phyloP scores from a whole-genome alignment of 2,113 vertebrate species.

The Pelmatolapia mariae region DNA sequence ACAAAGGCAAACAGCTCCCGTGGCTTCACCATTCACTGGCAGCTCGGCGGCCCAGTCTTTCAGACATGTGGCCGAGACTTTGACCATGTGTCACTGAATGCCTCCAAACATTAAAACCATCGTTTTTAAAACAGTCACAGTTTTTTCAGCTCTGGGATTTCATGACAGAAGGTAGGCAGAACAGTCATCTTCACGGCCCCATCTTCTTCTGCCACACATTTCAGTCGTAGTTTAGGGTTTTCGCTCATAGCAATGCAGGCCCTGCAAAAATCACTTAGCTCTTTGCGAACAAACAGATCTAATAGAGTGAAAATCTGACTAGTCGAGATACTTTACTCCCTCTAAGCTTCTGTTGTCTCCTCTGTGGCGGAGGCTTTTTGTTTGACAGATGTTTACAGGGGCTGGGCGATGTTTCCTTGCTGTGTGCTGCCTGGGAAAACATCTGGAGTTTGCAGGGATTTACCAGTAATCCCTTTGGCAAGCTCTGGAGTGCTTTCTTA shows the following conservation, averaged over 20 bases:
- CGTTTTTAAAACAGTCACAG: background rate
- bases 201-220: background rate
- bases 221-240: background rate
- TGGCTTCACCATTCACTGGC: background rate
- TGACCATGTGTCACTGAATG: background rate
- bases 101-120: background rate
- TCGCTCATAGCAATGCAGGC: background rate
- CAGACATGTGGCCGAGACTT: background rate
- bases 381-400: conserved; percentile 72
- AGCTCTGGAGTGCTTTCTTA: conserved; percentile 40
- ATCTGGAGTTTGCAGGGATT: conserved; percentile 70
- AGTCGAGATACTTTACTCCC: conserved; percentile 47
- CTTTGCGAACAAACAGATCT: conserved; percentile 37
- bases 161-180: background rate
- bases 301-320: conserved; percentile 43
- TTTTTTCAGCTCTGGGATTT: background rate
- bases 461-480: conserved; percentile 60
- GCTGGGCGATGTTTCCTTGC: conserved; percentile 51
- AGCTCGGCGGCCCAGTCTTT: background rate
- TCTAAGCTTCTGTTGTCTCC: conserved; percentile 52
- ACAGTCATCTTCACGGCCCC: background rate
- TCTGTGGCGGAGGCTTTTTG: conserved; percentile 52
- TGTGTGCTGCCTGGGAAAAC: conserved; percentile 57
- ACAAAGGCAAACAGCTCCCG: background rate
- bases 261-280: conserved; percentile 35